A percentile compares a stretch with the other conserved stretches of the same genome.
These are phyloP conservation scores for Halyomorpha halys DNA, from an alignment of 1,140 invertebrate genomes.

Conservation along the genomic window DNA sequence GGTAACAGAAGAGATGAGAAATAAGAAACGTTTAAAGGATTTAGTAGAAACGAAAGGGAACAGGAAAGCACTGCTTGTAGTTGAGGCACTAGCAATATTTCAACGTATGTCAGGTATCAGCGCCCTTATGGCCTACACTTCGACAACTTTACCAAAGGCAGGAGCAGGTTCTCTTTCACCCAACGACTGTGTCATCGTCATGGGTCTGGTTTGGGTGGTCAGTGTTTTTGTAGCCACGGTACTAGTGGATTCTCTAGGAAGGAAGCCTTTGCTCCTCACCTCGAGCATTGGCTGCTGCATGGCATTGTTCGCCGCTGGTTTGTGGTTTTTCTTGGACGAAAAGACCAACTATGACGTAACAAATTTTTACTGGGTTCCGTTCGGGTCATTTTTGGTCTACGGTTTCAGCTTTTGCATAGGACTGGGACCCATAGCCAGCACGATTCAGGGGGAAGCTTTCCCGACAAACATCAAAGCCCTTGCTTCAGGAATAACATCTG, in stretches of 20 bases:
- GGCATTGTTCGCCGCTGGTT: constrained; percentile 37
- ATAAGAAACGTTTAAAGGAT: constrained; percentile 37
- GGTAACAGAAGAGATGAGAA: constrained; percentile 30
- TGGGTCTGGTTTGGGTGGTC: constrained; percentile 53
- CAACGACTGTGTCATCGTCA: constrained; percentile 48
- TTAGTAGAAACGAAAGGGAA: constrained; percentile 46
- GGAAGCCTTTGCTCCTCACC: constrained; percentile 52
- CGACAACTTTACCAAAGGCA: constrained; percentile 51
- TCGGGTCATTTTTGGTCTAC: constrained; percentile 54
- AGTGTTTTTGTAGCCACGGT: constrained; percentile 50
- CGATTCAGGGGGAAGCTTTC: constrained; percentile 63
- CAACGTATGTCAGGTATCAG: constrained; percentile 69
- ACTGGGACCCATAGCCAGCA: constrained; percentile 56
- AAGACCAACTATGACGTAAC: constrained; percentile 40
- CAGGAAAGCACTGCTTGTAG: constrained; percentile 51
- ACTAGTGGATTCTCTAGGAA: constrained; percentile 58
- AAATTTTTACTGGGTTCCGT: constrained; percentile 46
- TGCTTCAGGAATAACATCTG: constrained; percentile 56
- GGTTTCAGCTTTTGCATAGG: constrained; percentile 59
- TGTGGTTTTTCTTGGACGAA: constrained; percentile 50
- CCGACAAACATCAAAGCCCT: constrained; percentile 55
- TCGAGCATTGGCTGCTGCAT: constrained; percentile 44
- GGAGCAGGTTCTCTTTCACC: constrained; percentile 41
- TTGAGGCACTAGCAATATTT: constrained; percentile 53
- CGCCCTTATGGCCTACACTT: constrained; percentile 60